These are phyloP conservation scores for Melieria picta DNA, from an alignment of 2,888 invertebrate genomes.

Conservation along the genomic window DNA sequence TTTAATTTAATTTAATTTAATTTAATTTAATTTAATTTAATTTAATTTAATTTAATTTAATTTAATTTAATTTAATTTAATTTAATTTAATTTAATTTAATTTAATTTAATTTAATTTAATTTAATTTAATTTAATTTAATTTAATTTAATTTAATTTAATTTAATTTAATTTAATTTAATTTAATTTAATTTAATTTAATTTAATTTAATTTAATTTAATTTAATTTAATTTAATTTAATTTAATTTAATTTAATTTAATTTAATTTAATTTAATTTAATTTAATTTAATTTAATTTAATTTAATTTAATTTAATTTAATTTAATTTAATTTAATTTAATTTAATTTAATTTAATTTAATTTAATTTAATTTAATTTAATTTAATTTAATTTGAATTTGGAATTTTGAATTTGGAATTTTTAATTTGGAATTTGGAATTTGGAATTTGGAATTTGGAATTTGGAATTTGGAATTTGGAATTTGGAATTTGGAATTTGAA, in stretches of 20 bases:
- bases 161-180: background rate
- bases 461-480: too few relatives aligned
- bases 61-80: too few relatives aligned
- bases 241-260: background rate
- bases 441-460: too few relatives aligned
- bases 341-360: slow-evolving; percentile 10
- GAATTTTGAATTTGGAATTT: too few relatives aligned
- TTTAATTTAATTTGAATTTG: background rate
- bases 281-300: slow-evolving; percentile 10
- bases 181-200: slow-evolving; percentile 2
- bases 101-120: too few relatives aligned
- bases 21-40: slow-evolving; percentile 3
- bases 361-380: slow-evolving; percentile 14
- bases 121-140: too few relatives aligned
- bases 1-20: slow-evolving; percentile 12
- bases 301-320: slow-evolving; percentile 4
- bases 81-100: too few relatives aligned
- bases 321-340: slow-evolving; percentile 10
- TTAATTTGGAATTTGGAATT: too few relatives aligned
- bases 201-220: slow-evolving; percentile 10
- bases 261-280: slow-evolving; percentile 4
- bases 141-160: slow-evolving; percentile 4
- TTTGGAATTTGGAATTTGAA: too few relatives aligned
- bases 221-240: slow-evolving; percentile 6
- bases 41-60: too few relatives aligned